Base-by-base conservation (phyloP, 1,140 invertebrate species). In the Aradophagus sp. region DNA sequence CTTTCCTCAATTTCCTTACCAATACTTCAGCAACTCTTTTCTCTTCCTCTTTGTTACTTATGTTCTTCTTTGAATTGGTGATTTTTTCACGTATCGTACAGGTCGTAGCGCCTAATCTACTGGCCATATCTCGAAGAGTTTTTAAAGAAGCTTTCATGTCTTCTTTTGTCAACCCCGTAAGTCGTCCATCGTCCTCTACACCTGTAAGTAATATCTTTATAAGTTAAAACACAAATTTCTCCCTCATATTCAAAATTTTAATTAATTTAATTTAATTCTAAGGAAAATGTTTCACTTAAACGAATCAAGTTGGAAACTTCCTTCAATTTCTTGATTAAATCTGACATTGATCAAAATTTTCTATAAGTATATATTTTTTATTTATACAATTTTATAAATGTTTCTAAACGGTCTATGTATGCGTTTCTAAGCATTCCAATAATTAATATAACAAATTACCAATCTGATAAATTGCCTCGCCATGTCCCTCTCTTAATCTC, bases 381-480 rank as follows among this genome's bases (percentile, higher is more conserved):
- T n/a, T n/a, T n/a, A n/a, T n/a, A n/a, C n/a, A n/a, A n/a, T n/a
- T n/a, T n/a, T n/a, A n/a, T n/a, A n/a, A n/a, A n/a, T n/a, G n/a
- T n/a, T n/a, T n/a, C n/a, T n/a, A n/a, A n/a, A n/a, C n/a, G n/a
- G n/a, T n/a, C n/a, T n/a, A n/a, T n/a, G n/a, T n/a, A n/a, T n/a
- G n/a, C n/a, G n/a, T n/a, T n/a, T n/a, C n/a, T n/a, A n/a, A n/a
- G n/a, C n/a, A n/a, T n/a, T n/a, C n/a, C n/a, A n/a, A n/a, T n/a
- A n/a, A n/a, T n/a, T n/a, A n/a, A n/a, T n/a, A n/a, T n/a, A n/a
- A n/a, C n/a, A n/a, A n/a, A n/a, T n/a, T 80, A 85, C 84, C 96
- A 39, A 98, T 95, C 86, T 97, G 95, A 87, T 99, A 99, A 69
- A 99, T 95, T 0, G 96, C 96, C 83, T 97, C 95, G 4, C 97